Evolutionary conservation across 2,113 vertebrate genomes (phyloP).

Genomic region (Lipophrys pholis): DNA sequence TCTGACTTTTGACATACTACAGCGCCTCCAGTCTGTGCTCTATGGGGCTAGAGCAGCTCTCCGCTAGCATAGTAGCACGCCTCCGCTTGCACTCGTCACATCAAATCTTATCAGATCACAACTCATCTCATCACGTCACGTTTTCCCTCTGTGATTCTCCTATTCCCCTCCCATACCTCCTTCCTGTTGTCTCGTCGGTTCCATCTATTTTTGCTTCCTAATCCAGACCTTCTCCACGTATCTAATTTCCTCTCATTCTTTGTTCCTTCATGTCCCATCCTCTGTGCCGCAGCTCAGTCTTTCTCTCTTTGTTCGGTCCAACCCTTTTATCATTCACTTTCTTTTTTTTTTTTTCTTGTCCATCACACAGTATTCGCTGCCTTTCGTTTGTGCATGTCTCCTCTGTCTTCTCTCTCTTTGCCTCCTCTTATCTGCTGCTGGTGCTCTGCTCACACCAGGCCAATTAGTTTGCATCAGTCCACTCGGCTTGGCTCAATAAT

Average conservation of each 20-base stretch:
- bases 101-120: conserved; percentile 65
- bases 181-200: conserved; percentile 16
- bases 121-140: conserved; percentile 59
- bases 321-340: not conserved
- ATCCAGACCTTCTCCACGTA: conserved; percentile 28
- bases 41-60: conserved; percentile 45
- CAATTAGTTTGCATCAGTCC: conserved; percentile 60
- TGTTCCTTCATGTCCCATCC: not conserved
- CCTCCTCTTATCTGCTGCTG: conserved; percentile 31
- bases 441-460: conserved; percentile 37
- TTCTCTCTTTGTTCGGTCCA: conserved; percentile 15
- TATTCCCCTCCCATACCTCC: not conserved
- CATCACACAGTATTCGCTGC: not conserved
- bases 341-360: conserved; percentile 54
- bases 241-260: conserved; percentile 54
- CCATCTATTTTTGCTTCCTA: conserved; percentile 5
- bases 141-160: conserved; percentile 6
- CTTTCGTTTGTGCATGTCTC: conserved; percentile 26
- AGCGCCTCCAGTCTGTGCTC: conserved; percentile 71
- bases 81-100: conserved; percentile 70
- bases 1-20: conserved; percentile 77
- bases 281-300: conserved; percentile 34
- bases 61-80: conserved; percentile 57
- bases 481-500: conserved; percentile 52
- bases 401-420: conserved; percentile 2